Evolutionary conservation across 2,888 invertebrate species (phyloP), one percentile per base, ranked within the genome.

Genomic region (Tipula vernalis): DNA sequence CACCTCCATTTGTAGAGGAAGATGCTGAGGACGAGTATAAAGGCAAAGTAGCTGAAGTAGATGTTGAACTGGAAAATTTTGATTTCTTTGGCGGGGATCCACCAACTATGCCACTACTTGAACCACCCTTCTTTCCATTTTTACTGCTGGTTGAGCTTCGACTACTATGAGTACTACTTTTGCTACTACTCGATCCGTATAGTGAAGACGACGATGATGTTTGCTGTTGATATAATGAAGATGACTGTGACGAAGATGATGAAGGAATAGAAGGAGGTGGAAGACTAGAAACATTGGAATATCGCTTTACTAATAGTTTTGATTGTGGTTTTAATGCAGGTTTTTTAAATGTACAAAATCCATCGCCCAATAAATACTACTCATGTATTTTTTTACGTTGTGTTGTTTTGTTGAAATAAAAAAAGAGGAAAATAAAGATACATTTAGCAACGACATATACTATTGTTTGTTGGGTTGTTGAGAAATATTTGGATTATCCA

Each of bases 161-260:
- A 42, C 28, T 86, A 44, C 42, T 86, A 12, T 42, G n/a, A 18
- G 15, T 85, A 85, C 42, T 41, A 42, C 10, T 85, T 18, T 44
- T 86, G 18, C 28, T 86, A 86, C 28, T 86, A 85, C 42, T 39
- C 86, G 86, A 71, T 71, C 71, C 71, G 87, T 89, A 28, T 28
- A 28, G 28, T 28, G 28, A 88, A 87, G 89, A 88, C 87, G 89
- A 88, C 85, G 89, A 86, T 86, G 89, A 86, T 44, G 88, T 57
- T 83, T 86, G 44, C 84, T 83, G 86, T 71, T n/a, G 86, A 87
- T 57, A 86, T 87, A 36, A 47, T 42, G 51, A 87, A 47, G 44
- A 85, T 87, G 39, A 36, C 86, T 86, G 91, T 88, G 90, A 90
- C 87, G 90, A 89, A 87, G 89, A 89, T 86, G 91, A 90, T 87